Conservation (phyloP, 2,113 vertebrate species). For the Eudorcas thomsonii region DNA sequence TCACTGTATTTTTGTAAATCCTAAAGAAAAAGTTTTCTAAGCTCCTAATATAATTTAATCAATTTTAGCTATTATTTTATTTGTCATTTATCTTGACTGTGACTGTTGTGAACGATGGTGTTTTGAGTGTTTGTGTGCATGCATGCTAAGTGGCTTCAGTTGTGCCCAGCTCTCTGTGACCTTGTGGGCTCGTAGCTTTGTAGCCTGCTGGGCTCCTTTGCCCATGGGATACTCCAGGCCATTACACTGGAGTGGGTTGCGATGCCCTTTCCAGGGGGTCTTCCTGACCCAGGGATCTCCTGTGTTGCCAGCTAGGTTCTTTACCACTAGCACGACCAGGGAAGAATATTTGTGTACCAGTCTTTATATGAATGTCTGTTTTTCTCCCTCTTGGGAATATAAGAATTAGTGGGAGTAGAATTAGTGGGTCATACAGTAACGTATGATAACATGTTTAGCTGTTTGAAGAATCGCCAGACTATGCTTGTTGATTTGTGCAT, state of each 20-base stretch:
- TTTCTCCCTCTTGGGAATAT: too few species aligned
- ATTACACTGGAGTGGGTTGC: not conserved
- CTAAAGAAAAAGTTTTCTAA: not conserved
- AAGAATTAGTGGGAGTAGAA: not conserved
- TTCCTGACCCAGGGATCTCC: not conserved
- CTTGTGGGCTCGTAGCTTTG: not conserved
- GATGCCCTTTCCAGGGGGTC: not conserved
- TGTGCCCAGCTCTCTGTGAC: not conserved
- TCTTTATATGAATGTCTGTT: not conserved
- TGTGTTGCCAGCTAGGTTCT: not conserved
- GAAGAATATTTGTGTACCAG: not conserved
- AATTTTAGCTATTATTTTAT: not conserved
- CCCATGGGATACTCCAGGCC: not conserved
- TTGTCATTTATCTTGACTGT: not conserved
- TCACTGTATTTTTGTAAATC: not conserved
- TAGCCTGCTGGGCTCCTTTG: not conserved
- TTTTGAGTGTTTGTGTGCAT: not conserved
- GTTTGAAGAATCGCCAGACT: not conserved
- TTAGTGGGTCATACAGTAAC: not conserved
- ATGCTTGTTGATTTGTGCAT: not conserved
- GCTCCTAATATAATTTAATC: not conserved
- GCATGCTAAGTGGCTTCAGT: not conserved
- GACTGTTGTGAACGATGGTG: too few species aligned
- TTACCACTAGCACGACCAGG: not conserved
- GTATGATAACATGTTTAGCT: not conserved